These are phyloP conservation scores for Aythya baeri DNA, from an alignment of 2,113 vertebrate genomes.

Conservation along the genomic window DNA sequence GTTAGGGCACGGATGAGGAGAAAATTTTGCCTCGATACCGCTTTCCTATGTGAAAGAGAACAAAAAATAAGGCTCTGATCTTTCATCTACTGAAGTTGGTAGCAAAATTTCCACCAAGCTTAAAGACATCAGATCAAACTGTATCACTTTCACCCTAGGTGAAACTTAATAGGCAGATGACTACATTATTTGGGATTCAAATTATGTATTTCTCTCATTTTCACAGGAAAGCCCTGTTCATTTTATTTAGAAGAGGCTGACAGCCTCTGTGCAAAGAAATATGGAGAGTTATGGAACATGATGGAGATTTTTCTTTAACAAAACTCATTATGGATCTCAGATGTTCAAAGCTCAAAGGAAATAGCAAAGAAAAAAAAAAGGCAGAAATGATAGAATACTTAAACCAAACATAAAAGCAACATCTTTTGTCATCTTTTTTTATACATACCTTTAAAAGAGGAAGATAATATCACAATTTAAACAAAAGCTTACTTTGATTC, in stretches of 20 bases:
- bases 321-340: background rate
- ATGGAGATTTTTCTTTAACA: background rate
- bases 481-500: background rate
- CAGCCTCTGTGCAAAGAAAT: background rate
- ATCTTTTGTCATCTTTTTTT: background rate
- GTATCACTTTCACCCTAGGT: background rate
- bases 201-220: background rate
- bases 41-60: slow-evolving; percentile 78
- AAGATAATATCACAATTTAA: background rate
- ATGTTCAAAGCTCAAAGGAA: background rate
- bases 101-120: background rate
- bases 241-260: background rate
- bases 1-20: slow-evolving; percentile 85
- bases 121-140: background rate
- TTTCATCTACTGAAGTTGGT: background rate
- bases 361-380: background rate
- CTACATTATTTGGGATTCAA: background rate
- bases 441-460: background rate
- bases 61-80: background rate
- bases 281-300: background rate
- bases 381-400: background rate
- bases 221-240: background rate
- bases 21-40: slow-evolving; percentile 87
- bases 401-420: background rate
- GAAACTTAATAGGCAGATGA: background rate